phyloP scores from a whole-genome alignment of 1,140 invertebrate species.

The Sarcophaga peregrina region DNA sequence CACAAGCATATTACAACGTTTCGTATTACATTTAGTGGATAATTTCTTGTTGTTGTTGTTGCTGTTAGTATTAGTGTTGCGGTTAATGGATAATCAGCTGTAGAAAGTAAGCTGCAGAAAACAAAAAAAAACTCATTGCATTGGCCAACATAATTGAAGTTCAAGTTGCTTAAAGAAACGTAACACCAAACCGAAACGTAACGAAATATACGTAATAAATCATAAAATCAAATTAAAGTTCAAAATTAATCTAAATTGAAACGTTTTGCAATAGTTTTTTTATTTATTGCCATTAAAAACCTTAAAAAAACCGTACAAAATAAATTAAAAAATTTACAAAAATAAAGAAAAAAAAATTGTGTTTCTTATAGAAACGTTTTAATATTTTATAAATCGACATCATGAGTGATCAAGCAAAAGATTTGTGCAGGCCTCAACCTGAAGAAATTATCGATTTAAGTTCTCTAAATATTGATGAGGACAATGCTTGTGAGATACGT shows the following conservation, averaged over 20 bases:
- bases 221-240: no score
- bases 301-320: not conserved
- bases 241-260: no score
- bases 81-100: not conserved
- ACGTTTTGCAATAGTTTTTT: no score
- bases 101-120: not conserved
- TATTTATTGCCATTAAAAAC: constrained; percentile 44
- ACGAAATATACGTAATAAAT: no score
- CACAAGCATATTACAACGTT: no score
- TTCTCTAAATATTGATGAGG: not conserved
- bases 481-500: constrained; percentile 52
- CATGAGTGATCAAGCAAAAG: constrained; percentile 43
- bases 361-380: constrained; percentile 40
- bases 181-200: no score
- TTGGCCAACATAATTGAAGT: not conserved
- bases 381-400: constrained; percentile 14
- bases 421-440: not conserved
- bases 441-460: not conserved
- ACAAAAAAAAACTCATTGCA: not conserved
- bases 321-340: constrained; percentile 8
- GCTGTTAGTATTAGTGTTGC: not conserved
- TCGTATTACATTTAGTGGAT: no score
- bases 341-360: constrained; percentile 13
- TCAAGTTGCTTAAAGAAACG: not conserved
- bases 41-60: no score